Percentiles rank a stretch among this genome's conserved stretches.
These are phyloP conservation scores for Malurus alboscapulatus DNA, from an alignment of 2,113 vertebrate species.

Conservation along the genomic window DNA sequence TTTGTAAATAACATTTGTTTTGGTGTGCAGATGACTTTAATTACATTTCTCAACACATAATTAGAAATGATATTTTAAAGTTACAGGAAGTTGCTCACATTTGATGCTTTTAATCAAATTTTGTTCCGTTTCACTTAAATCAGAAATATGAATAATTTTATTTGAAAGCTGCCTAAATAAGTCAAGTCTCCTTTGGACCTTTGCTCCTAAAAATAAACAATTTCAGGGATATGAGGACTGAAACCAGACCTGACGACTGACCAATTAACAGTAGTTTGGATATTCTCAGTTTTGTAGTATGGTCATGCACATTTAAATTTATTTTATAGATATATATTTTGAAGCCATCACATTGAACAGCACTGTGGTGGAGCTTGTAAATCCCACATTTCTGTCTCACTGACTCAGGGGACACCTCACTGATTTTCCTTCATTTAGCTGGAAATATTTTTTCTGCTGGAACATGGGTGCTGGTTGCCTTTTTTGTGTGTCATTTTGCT, in stretches of 20 bases:
- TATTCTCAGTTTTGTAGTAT: neutral
- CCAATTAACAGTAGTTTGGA: neutral
- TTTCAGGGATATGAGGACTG: neutral
- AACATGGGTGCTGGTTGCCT: neutral
- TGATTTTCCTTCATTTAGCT: neutral
- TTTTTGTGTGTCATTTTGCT: neutral
- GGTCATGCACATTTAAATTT: neutral
- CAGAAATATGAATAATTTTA: neutral
- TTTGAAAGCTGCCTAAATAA: slow-evolving; percentile 6
- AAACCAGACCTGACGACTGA: neutral
- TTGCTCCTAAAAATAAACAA: neutral
- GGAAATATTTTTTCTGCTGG: neutral
- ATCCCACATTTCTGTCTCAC: neutral
- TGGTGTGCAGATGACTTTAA: slow-evolving; percentile 48
- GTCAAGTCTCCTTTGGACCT: neutral
- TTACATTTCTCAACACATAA: slow-evolving; percentile 46
- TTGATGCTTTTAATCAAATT: slow-evolving; percentile 56
- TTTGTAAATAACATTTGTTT: slow-evolving; percentile 67
- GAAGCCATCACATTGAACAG: neutral
- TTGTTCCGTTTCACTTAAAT: slow-evolving; percentile 52
- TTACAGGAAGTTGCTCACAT: slow-evolving; percentile 41
- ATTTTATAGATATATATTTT: neutral
- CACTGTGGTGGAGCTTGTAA: neutral
- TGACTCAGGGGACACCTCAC: neutral
- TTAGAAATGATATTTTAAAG: slow-evolving; percentile 57